phyloP scores from a whole-genome alignment of 2,113 vertebrate genomes.

The Cyrtonyx montezumae region DNA sequence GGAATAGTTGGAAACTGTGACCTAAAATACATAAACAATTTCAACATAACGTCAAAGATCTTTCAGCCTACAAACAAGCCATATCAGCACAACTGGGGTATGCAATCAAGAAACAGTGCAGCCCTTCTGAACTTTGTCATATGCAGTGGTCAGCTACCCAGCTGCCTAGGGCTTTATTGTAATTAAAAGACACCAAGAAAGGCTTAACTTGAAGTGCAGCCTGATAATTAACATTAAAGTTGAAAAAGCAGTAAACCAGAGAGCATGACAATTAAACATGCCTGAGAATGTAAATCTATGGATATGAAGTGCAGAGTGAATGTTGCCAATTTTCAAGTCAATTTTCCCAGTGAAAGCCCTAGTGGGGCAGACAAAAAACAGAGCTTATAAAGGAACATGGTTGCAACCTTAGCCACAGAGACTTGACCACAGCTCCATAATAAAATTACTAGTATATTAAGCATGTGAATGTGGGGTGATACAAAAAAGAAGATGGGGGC shows the following conservation, averaged over 20 bases:
- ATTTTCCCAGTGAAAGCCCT: slow-evolving; percentile 55
- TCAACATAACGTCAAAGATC: neutral
- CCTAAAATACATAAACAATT: neutral
- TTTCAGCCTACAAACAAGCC: neutral
- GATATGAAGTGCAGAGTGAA: slow-evolving; percentile 37
- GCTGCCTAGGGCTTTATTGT: slow-evolving; percentile 38
- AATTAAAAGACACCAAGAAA: slow-evolving; percentile 49
- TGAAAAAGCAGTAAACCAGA: slow-evolving; percentile 46
- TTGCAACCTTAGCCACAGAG: slow-evolving; percentile 68
- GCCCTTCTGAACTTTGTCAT: neutral
- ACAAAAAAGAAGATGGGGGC: slow-evolving; percentile 59
- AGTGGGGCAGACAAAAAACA: slow-evolving; percentile 60
- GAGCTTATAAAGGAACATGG: slow-evolving; percentile 64
- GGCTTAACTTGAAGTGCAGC: slow-evolving; percentile 5
- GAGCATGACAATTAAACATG: slow-evolving; percentile 52
- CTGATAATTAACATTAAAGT: slow-evolving; percentile 41
- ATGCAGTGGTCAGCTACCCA: neutral
- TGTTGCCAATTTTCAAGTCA: slow-evolving; percentile 63
- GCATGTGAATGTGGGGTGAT: slow-evolving; percentile 66
- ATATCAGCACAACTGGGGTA: neutral
- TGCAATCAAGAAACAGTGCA: neutral
- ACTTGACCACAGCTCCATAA: slow-evolving; percentile 67
- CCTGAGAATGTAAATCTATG: slow-evolving; percentile 54
- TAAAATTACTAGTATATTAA: slow-evolving; percentile 75
- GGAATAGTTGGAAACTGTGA: neutral